These are phyloP conservation scores for Butastur rufipennis DNA, from an alignment of 2,113 vertebrate genomes.

Conservation along the genomic window DNA sequence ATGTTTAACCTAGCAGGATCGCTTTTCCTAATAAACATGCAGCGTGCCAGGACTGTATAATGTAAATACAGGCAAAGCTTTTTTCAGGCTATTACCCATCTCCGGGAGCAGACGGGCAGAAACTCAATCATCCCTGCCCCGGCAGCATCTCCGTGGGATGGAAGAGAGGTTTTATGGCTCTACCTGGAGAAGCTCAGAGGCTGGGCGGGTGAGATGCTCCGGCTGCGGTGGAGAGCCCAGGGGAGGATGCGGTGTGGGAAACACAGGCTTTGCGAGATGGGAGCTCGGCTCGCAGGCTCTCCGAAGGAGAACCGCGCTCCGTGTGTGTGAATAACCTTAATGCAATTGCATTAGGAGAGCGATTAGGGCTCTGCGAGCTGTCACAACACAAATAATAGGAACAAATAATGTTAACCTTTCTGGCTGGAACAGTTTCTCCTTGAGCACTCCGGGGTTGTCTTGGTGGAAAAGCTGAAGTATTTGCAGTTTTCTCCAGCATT, in stretches of 20 bases:
- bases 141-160: neutral
- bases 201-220: neutral
- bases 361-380: conserved; percentile 54
- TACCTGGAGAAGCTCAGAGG: neutral
- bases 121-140: neutral
- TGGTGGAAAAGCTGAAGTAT: conserved; percentile 33
- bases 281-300: neutral
- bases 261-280: neutral
- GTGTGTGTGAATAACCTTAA: conserved; percentile 41
- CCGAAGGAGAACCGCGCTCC: neutral
- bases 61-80: conserved; percentile 3
- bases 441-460: neutral
- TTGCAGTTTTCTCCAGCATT: neutral
- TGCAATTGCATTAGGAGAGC: conserved; percentile 48
- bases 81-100: neutral
- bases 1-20: conserved; percentile 32
- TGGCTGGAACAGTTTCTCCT: conserved; percentile 37
- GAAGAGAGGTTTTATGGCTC: neutral
- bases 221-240: neutral
- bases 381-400: conserved; percentile 61
- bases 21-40: conserved; percentile 14
- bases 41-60: neutral
- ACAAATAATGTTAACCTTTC: conserved; percentile 62
- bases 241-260: neutral
- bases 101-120: neutral